Base-by-base conservation (phyloP, 2,797 vertebrate species). In the Australoheros facetus region DNA sequence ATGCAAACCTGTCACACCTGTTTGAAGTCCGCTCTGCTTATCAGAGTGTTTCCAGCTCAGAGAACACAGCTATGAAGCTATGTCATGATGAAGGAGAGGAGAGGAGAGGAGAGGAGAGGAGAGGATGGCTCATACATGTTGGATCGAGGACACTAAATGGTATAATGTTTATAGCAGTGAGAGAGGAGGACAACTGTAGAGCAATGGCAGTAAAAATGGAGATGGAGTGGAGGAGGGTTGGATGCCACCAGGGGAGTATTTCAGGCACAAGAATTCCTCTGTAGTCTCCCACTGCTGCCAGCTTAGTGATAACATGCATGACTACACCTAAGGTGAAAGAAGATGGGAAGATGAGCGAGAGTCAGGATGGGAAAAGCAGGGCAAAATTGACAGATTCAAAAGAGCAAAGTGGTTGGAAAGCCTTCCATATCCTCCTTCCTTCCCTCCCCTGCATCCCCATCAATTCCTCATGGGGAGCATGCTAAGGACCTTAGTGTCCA, bases 261-360 rank as follows among this genome's bases (percentile, higher is more conserved):
- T 88, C 4, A 9, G 60, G 71, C 72, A 70, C 81, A 80, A 85
- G 82, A 87, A 89, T 90, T 88, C 89, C 84, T 90, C 88, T 81
- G 82, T 83, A 87, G 79, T 87, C 87, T 88, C 88, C 91, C 85
- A 80, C 86, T 80, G 84, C 91, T 93, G 89, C 89, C 93, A 92
- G 87, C 86, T 87, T 75, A 90, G 92, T 85, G 92, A 93, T 93
- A 92, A 94, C 91, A 93, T 91, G 91, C 90, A 87, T 91, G 88
- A 93, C 90, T 82, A 85, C 85, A 90, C 85, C 85, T 89, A 80
- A 86, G 89, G 86, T 92, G 88, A 91, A 88, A 89, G 79, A 85
- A 87, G 90, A 90, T 89, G 85, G 90, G 77, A 75, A 81, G 88
- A 89, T 87, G 91, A 85, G 76, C 82, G 71, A 86, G 86, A 79